phyloP scores from a whole-genome alignment of 2,888 invertebrate genomes.

The Leptura quadrifasciata region DNA sequence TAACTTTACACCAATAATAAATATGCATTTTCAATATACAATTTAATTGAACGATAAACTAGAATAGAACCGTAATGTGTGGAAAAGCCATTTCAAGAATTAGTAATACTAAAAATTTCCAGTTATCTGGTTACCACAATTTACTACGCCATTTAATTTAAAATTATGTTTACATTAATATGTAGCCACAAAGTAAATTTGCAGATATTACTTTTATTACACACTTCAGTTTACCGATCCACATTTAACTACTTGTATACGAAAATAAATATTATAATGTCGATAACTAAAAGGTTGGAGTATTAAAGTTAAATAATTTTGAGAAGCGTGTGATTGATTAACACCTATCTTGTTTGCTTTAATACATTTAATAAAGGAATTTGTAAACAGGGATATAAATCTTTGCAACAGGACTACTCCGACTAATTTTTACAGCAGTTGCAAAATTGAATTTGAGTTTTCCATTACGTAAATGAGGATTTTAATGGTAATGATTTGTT shows the following conservation, averaged over 20 bases:
- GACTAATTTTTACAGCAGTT: background rate
- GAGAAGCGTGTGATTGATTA: background rate
- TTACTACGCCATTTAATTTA: background rate
- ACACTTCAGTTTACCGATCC: background rate
- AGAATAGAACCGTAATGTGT: background rate
- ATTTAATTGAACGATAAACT: background rate
- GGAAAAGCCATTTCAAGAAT: background rate
- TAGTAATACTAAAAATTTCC: background rate
- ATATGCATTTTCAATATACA: background rate
- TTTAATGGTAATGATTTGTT: background rate
- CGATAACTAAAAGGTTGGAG: background rate
- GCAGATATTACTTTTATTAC: background rate
- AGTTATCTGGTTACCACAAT: background rate
- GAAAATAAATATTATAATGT: background rate
- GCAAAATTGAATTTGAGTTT: background rate
- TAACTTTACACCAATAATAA: too few relatives aligned
- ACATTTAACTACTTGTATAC: background rate
- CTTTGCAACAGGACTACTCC: background rate
- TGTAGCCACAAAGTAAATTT: background rate
- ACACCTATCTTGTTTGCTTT: background rate
- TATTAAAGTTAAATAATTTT: background rate
- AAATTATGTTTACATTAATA: background rate
- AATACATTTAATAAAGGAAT: constrained; percentile 1
- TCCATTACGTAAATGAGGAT: constrained; percentile 2
- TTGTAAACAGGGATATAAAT: background rate